These are phyloP conservation scores for Dryococelus australis DNA, from an alignment of 2,888 invertebrate genomes.

Conservation along the genomic window DNA sequence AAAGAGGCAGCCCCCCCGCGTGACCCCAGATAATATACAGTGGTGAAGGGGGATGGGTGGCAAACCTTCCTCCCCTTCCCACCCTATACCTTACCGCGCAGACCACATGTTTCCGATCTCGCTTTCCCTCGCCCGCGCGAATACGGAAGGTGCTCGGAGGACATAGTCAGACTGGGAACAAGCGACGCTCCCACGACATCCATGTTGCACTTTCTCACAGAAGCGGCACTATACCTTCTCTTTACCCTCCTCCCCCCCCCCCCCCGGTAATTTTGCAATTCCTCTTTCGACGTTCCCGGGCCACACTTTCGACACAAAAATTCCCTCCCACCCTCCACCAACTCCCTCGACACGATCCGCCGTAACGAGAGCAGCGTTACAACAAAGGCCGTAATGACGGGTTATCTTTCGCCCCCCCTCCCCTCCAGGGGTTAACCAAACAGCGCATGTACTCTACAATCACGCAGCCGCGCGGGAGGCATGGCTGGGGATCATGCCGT, in stretches of 20 bases:
- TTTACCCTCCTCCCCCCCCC: too few relatives aligned
- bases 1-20: too few relatives aligned
- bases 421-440: too few relatives aligned
- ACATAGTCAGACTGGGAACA: too few relatives aligned
- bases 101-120: neutral
- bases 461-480: too few relatives aligned
- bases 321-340: neutral
- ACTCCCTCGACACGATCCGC: neutral
- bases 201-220: neutral
- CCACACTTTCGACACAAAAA: neutral
- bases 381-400: neutral
- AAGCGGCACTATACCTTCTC: neutral
- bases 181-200: neutral
- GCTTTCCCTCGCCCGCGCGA: constrained; percentile 6
- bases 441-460: too few relatives aligned
- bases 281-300: neutral
- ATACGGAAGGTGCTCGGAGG: neutral
- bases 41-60: too few relatives aligned
- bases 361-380: neutral
- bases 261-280: too few relatives aligned
- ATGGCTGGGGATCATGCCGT: too few relatives aligned
- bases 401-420: too few relatives aligned
- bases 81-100: too few relatives aligned
- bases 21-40: neutral
- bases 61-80: too few relatives aligned